Base-by-base conservation (phyloP, 1,140 invertebrate species). In the Branchinecta lynchi region DNA sequence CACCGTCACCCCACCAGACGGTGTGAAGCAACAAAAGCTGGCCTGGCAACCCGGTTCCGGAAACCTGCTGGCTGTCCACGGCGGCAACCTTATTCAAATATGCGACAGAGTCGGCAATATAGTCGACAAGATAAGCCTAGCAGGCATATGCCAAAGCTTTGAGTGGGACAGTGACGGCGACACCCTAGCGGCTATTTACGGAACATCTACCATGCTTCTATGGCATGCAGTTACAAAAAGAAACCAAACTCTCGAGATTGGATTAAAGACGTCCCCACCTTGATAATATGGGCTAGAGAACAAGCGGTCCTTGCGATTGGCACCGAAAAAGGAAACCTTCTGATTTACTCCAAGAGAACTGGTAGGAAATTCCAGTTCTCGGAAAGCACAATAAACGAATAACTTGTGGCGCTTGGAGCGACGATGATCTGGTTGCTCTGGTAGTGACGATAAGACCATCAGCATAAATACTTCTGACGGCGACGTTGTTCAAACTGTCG, bases 111-210 rank as follows among this genome's bases (percentile, higher is more conserved):
- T 15, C 51, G 51, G 51, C 51, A 60, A 60, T 6, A 15, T 12
- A 12, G 12, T 60, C 12, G 51, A 60, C 17, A 60, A 60, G 17
- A 20, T 60, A 15, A 20, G 17, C 17, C 51, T 60, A 60, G 51
- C 12, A 3, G 51, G 90, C 8, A 81, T 89, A 45, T 97, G 95
- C 75, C 86, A 86, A 20, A 90, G 86, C 3, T 87, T 99, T 78
- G 87, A 86, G 20, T 99, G 96, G 96, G 94, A 98, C 77, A 85
- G 86, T 51, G 93, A 98, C 79, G 96, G 96, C 0, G 94, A 98
- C 77, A 80, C 93, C 7, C 79, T 99, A 66, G 93, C 89, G 0
- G 84, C 93, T 12, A 92, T 97, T 45, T 89, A 87, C 72, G 88
- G 89, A 72, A 86, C 86, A 72, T 89, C 87, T 3, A 84, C 89